Evolutionary conservation across 2,797 vertebrate genomes (phyloP).

Genomic region (Lindbergichthys nudifrons): DNA sequence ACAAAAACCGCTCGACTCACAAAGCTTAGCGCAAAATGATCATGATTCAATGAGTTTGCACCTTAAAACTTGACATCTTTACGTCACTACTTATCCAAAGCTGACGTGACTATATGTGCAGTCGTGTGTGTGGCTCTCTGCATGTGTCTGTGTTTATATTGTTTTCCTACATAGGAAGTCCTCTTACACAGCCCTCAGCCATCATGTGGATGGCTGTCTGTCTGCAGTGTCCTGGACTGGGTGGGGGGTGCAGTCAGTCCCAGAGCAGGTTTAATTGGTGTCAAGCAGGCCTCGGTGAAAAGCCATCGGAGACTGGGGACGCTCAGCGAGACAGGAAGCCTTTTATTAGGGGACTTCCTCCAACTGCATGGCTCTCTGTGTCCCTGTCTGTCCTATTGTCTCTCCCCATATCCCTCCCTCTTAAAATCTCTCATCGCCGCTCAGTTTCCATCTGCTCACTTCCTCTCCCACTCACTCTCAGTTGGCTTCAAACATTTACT

Average conservation of each 20-base stretch:
- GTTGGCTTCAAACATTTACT: conserved; percentile 57
- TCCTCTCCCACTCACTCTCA: conserved; percentile 69
- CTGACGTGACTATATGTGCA: conserved; percentile 4
- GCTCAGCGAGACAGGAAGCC: conserved; percentile 86
- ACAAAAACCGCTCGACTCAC: too few species aligned
- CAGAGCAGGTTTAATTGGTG: conserved; percentile 86
- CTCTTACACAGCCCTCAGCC: conserved; percentile 41
- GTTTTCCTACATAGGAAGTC: conserved; percentile 57
- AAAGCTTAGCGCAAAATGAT: too few species aligned
- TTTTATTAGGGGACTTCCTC: conserved; percentile 87
- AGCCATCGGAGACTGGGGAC: conserved; percentile 83
- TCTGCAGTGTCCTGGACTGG: conserved; percentile 50
- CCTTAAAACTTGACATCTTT: neutral
- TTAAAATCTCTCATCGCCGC: conserved; percentile 72
- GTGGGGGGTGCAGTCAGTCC: conserved; percentile 35
- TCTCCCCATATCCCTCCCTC: conserved; percentile 64
- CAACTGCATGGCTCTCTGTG: conserved; percentile 59
- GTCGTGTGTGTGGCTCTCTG: conserved; percentile 27
- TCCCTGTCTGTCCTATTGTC: conserved; percentile 73
- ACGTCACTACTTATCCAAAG: neutral
- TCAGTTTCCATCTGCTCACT: conserved; percentile 70
- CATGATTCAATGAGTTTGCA: neutral
- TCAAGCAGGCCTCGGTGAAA: conserved; percentile 84
- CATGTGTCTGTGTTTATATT: conserved; percentile 42
- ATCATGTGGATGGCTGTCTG: conserved; percentile 56